A percentile compares a stretch with the other conserved stretches of the same genome.
Evolutionary conservation across 2,888 invertebrate genomes (phyloP).

Genomic region (Stratiomys singularior): DNA sequence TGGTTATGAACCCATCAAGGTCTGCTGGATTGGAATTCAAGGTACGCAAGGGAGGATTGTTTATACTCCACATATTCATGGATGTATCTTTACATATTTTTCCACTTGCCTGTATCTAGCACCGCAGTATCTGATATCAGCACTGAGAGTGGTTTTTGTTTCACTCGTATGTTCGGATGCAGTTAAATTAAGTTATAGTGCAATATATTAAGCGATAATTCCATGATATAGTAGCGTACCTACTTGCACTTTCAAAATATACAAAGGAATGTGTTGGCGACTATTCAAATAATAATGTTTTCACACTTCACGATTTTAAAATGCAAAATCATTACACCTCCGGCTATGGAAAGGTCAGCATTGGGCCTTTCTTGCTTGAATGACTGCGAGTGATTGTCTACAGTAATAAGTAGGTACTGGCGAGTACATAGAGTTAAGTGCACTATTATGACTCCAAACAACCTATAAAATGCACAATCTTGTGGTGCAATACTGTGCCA

Average conservation of each 20-base stretch:
- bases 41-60: constrained; percentile 39
- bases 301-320: constrained; percentile 28
- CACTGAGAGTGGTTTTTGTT: neutral
- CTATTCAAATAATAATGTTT: constrained; percentile 38
- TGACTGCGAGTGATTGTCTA: neutral
- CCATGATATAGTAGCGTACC: constrained; percentile 2
- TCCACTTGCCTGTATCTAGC: neutral
- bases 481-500: no score
- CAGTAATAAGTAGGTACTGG: neutral
- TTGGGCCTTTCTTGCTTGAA: constrained; percentile 27
- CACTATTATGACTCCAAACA: no score
- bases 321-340: constrained; percentile 39
- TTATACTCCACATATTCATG: neutral
- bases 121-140: neutral
- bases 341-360: constrained; percentile 33
- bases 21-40: constrained; percentile 37
- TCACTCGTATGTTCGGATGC: constrained; percentile 16
- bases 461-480: no score
- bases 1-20: constrained; percentile 42
- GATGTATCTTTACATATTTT: constrained; percentile 1
- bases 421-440: no score
- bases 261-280: constrained; percentile 30
- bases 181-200: constrained; percentile 11
- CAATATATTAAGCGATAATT: constrained; percentile 12
- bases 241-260: constrained; percentile 35